Evolutionary conservation across 2,888 invertebrate species (phyloP), one percentile per base, ranked within the genome.

Genomic region (Macrophya annulata): DNA sequence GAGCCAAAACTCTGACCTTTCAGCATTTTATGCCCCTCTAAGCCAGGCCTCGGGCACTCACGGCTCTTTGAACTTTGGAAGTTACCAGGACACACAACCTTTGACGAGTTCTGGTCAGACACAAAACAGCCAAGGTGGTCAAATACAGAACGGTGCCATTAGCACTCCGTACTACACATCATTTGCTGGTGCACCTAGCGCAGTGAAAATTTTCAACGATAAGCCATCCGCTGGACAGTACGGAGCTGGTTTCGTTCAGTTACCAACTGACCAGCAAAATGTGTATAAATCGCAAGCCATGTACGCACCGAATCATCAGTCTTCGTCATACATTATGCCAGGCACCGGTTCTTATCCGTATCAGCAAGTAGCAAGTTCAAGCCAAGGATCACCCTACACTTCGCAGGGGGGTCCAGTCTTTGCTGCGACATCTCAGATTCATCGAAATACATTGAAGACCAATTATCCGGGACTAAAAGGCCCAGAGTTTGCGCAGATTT

Each of bases 361-460:
- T 31, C 71, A 45, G 25, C 31, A 45, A 37, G n/a, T n/a, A 8
- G 15, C 85, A 4, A 84, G 15, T 45, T 43, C 10, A 10, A 45
- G 12, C 4, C 79, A 84, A 51, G 59, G 43, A 15, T 83, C 83
- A 9, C 74, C 85, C 72, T 86, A 86, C 68, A 1, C 45, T 55
- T 45, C n/a, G 45, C 62, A 48, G 12, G 40, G 31, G 10, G 25
- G 55, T 37, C 85, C 85, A 43, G 37, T 40, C 15, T 83, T 79
- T 59, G 45, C 77, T n/a, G 85, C 51, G 1, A 37, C 86, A 37
- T 37, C 85, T 15, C 71, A 84, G 25, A 45, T 74, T 37, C 83
- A 84, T 17, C 87, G 84, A 68, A 59, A 72, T 72, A 77, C 84
- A 40, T 84, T 48, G 21, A 89, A 88, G 84, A 85, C 85, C 1